phyloP scores from a whole-genome alignment of 1,140 invertebrate genomes.

The Steinernema khuongi region DNA sequence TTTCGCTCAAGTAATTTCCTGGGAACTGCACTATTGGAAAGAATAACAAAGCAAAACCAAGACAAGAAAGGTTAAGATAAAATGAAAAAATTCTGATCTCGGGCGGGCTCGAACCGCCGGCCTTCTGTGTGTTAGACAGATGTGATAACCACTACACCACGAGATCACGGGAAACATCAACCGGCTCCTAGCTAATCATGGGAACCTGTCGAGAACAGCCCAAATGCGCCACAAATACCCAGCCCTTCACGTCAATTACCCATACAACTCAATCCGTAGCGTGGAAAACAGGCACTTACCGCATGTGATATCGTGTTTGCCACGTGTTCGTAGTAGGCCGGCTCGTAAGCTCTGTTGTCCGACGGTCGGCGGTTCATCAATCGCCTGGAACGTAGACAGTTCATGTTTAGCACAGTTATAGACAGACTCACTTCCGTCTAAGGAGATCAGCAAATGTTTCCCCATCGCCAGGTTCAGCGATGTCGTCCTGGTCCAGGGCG shows the following conservation, averaged over 20 bases:
- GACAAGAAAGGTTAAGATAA: background rate
- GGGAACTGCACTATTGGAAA: too few species aligned
- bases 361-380: background rate
- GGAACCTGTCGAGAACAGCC: too few species aligned
- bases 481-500: background rate
- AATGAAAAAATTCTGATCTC: conserved; percentile 27
- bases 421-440: background rate
- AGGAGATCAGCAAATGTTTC: background rate
- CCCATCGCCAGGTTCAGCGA: background rate
- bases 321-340: conserved; percentile 29
- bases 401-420: background rate
- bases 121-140: conserved; percentile 40
- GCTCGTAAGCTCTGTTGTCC: conserved; percentile 25
- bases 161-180: too few species aligned
- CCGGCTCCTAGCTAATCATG: too few species aligned
- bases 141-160: conserved; percentile 37
- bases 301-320: conserved; percentile 38
- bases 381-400: background rate
- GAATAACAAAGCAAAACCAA: background rate
- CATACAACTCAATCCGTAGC: background rate
- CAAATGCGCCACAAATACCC: too few species aligned
- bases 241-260: background rate
- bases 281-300: conserved; percentile 8
- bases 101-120: conserved; percentile 38
- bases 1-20: conserved; percentile 1